phyloP scores from a whole-genome alignment of 1,140 invertebrate genomes.

The Brevipalpus yothersi region DNA sequence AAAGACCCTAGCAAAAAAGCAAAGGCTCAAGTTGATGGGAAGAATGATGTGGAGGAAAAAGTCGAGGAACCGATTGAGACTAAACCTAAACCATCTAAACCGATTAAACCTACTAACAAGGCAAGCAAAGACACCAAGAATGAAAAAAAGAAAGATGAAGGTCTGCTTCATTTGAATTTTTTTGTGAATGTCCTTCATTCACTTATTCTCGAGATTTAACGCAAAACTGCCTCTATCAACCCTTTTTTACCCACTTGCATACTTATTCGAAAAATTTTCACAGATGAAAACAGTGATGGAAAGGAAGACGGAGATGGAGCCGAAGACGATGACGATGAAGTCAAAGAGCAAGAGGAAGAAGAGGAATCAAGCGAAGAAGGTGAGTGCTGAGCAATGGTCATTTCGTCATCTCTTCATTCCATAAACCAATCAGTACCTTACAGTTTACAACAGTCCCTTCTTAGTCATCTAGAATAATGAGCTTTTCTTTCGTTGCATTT shows the following conservation, averaged over 20 bases:
- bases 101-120: too few species aligned
- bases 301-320: background rate
- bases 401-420: too few species aligned
- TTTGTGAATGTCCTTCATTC: background rate
- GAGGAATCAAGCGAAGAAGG: constrained; percentile 6
- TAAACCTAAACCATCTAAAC: background rate
- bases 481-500: background rate
- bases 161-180: background rate
- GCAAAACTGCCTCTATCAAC: background rate
- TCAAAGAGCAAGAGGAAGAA: background rate
- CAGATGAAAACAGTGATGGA: background rate
- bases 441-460: background rate
- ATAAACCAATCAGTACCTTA: background rate
- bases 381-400: constrained; percentile 3
- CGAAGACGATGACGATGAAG: background rate
- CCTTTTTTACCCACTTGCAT: background rate
- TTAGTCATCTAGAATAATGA: background rate
- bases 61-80: background rate
- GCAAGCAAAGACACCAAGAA: too few species aligned
- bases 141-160: too few species aligned
- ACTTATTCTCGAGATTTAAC: background rate
- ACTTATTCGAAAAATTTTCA: background rate
- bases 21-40: constrained; percentile 4
- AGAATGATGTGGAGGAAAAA: constrained; percentile 5
- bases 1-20: background rate